Conservation (phyloP, 2,113 vertebrate species). For the Antechinus stuartii region DNA sequence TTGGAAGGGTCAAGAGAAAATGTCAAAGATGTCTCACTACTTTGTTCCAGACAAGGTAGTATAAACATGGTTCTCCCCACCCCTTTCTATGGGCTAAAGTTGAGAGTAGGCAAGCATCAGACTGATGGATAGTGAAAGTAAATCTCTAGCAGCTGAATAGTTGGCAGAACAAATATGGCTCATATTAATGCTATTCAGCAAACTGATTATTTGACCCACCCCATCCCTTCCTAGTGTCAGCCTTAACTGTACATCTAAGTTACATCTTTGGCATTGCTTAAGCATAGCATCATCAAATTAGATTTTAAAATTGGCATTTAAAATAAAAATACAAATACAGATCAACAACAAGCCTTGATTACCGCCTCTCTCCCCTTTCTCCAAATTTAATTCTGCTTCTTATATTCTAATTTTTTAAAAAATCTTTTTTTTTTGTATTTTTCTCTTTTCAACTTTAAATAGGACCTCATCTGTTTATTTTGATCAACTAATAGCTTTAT, state of each 20-base stretch:
- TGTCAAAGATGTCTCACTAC: conserved; percentile 8
- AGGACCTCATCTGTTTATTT: conserved; percentile 39
- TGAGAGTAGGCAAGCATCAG: conserved; percentile 35
- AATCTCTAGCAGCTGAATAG: conserved; percentile 32
- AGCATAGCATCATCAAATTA: conserved; percentile 45
- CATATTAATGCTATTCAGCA: conserved; percentile 61
- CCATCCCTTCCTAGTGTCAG: conserved; percentile 49
- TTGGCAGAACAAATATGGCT: conserved; percentile 42
- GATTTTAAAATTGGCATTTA: conserved; percentile 50
- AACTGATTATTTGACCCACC: conserved; percentile 52
- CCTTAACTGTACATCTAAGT: conserved; percentile 23
- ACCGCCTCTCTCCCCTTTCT: conserved; percentile 6
- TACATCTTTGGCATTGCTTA: conserved; percentile 9
- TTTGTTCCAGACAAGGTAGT: background rate
- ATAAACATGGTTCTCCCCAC: background rate
- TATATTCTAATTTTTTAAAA: conserved; percentile 36
- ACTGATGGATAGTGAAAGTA: conserved; percentile 41
- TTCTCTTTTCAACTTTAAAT: conserved; percentile 43
- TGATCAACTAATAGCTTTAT: conserved; percentile 63
- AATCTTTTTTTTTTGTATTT: conserved; percentile 60
- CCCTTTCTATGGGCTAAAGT: conserved; percentile 12
- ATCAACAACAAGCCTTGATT: conserved; percentile 59
- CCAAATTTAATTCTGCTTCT: conserved; percentile 61
- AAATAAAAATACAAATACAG: conserved; percentile 59
- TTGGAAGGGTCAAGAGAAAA: background rate